Evolutionary conservation across 2,888 invertebrate genomes (phyloP), one percentile per base, ranked within the genome.

Genomic region (Coecobrya sp.): DNA sequence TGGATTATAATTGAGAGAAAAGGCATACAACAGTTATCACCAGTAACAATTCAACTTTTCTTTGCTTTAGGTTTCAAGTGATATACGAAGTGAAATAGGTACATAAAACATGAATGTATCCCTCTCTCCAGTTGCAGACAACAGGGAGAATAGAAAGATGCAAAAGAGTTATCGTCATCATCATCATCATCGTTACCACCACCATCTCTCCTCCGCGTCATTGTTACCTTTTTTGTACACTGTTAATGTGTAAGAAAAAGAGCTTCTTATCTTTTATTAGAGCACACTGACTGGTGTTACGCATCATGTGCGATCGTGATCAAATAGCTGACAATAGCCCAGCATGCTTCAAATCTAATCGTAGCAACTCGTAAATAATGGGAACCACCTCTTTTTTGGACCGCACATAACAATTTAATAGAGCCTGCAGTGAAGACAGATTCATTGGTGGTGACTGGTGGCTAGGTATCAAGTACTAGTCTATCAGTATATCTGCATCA

Each of bases 281-380:
- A 88, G 87, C 70, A 70, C 84, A 92, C 92, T 88, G 92, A 92
- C 92, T 92, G 92, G 92, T 92, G 92, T 92, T 92, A 92, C 92
- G 92, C 92, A 89, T 89, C 92, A 92, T 89, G 92, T 92, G 89
- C 89, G 92, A 92, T 92, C 92, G 92, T 92, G 92, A 92, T 92
- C 92, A 89, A 92, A 89, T 92, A 89, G 89, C 92, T 92, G 86
- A 92, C 92, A 92, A 92, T 92, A 92, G 89, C 92, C 82, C 92
- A 92, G 92, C 92, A 92, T 92, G 92, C 92, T 92, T 87, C 92
- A 88, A 87, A 92, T 92, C 92, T 92, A 92, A 92, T 92, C 92
- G 92, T 92, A 92, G 84, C 84, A 89, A 92, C 92, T 92, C 92
- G 92, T 92, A 92, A 92, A 92, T 92, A 92, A 92, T 92, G 92